Percentiles rank a stretch among this genome's conserved stretches.
Evolutionary conservation across 2,113 vertebrate species (phyloP).

Genomic region (Corythoichthys intestinalis): DNA sequence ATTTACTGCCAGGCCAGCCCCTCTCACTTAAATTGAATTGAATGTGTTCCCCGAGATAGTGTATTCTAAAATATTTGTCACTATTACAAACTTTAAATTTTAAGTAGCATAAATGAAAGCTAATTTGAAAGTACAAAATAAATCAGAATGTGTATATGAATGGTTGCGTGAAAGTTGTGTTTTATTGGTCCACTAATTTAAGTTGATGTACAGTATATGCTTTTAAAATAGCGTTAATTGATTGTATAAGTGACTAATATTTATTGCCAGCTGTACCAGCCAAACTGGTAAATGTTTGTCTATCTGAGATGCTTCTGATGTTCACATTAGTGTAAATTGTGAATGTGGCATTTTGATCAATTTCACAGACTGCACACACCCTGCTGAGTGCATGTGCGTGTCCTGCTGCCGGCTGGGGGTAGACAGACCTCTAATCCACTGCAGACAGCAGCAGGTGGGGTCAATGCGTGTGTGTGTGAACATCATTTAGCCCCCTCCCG

Average conservation of each 20-base stretch:
- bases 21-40: too few relatives aligned
- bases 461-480: slow-evolving; percentile 20
- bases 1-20: too few relatives aligned
- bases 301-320: not conserved
- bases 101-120: not conserved
- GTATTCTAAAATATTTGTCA: too few relatives aligned
- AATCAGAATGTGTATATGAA: not conserved
- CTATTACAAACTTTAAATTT: not conserved
- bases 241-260: not conserved
- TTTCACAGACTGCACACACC: slow-evolving; percentile 54
- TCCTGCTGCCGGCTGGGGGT: slow-evolving; percentile 55
- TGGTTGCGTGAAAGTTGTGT: not conserved
- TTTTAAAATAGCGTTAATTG: too few relatives aligned
- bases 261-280: too few relatives aligned
- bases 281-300: too few relatives aligned
- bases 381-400: slow-evolving; percentile 41
- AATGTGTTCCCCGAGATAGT: too few relatives aligned
- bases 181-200: not conserved
- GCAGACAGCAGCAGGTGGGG: slow-evolving; percentile 60
- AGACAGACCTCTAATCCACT: slow-evolving; percentile 66
- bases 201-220: not conserved
- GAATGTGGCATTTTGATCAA: slow-evolving; percentile 52
- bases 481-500: slow-evolving; percentile 51
- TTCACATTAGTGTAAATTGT: slow-evolving; percentile 15
- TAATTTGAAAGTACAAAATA: not conserved